Evolutionary conservation across 2,113 vertebrate species (phyloP), one percentile per base, ranked within the genome.

Genomic region (Heterotis niloticus): DNA sequence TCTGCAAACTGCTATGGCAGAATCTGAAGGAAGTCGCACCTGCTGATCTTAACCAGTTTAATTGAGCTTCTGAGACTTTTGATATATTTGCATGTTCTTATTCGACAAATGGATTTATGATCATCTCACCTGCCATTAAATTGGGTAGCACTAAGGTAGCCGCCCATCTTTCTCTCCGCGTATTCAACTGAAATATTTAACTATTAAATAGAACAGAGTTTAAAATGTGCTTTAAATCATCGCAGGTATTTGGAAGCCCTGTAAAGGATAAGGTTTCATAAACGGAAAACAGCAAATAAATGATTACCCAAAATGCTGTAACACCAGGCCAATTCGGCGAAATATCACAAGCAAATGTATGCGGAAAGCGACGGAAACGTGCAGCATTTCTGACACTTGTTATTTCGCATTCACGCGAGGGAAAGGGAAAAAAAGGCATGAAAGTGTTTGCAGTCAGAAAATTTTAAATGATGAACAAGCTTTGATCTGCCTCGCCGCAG

Each of bases 391-490:
- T 18, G 29, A 28, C 24, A 64, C 28, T 26, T 20, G 28, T 10
- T 44, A 16, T 64, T 64, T 62, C 20, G 34, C n/a, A 75, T 62
- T 62, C 56, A 75, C 56, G 34, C 34, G 7, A 34, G 62, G 24
- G 18, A 75, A 23, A 64, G 9, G 29, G 7, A 34, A 75, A 24
- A 23, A 75, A 23, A 64, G 9, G 29, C 14, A 44, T 1, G 54
- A 24, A 74, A 59, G 71, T 74, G 18, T 51, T 23, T 74, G 54
- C 24, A 59, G 70, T 72, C 18, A 54, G 51, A 74, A 52, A 26
- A 64, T 75, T 75, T 64, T 44, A 64, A 10, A 60, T 29, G 28
- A 75, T 75, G 24, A 75, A 75, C 56, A 75, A 60, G 18, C 59
- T 62, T 64, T 64, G 59, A 57, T 74, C 52, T 69, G 67, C 29